phyloP scores from a whole-genome alignment of 2,888 invertebrate genomes.

The Xestoiulus laeticollis region DNA sequence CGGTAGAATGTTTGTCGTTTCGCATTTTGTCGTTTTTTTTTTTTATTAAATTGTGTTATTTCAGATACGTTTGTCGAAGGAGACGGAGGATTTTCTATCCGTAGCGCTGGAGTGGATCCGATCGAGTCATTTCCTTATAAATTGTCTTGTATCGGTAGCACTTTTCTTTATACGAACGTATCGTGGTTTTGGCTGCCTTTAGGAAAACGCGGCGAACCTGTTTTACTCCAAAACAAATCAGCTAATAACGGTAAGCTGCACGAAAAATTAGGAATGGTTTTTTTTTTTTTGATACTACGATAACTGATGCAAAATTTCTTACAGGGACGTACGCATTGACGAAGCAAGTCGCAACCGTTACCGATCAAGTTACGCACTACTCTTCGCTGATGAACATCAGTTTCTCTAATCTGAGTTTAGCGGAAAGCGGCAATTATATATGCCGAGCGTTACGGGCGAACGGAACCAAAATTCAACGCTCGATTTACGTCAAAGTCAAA shows the following conservation, averaged over 20 bases:
- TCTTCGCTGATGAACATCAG: background rate
- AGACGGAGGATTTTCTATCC: conserved; percentile 51
- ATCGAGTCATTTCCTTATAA: conserved; percentile 49
- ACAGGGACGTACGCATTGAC: background rate
- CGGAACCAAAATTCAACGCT: background rate
- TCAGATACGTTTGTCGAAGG: conserved; percentile 48
- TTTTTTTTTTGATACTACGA: background rate
- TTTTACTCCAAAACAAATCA: background rate
- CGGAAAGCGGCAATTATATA: conserved; percentile 39
- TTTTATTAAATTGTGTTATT: too few relatives aligned
- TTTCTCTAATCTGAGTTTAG: background rate
- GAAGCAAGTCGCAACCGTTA: background rate
- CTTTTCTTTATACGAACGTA: conserved; percentile 51
- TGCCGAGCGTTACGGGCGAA: conserved; percentile 19
- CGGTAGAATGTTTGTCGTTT: background rate
- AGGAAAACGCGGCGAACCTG: background rate
- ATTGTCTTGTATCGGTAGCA: conserved; percentile 51
- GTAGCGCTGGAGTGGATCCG: background rate
- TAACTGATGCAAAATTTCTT: background rate
- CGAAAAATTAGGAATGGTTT: too few relatives aligned
- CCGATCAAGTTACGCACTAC: background rate
- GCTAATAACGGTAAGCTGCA: background rate
- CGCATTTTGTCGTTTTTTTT: too few relatives aligned
- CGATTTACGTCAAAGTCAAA: background rate
- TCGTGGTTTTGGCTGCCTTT: conserved; percentile 49